These are phyloP conservation scores for Perca schrenkii DNA, from an alignment of 2,113 vertebrate genomes.

Conservation along the genomic window DNA sequence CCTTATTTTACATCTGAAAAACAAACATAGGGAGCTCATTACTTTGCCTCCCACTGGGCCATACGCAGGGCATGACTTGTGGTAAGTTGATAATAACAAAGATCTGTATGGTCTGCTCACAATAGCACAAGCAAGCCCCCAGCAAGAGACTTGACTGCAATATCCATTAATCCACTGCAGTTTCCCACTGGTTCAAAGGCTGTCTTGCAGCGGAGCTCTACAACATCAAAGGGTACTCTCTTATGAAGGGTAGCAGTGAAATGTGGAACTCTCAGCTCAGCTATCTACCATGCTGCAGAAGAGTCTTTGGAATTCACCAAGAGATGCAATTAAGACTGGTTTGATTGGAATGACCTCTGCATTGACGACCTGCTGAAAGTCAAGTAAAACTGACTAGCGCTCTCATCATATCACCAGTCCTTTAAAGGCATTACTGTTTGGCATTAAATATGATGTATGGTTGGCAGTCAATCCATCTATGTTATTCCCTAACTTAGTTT, in stretches of 20 bases:
- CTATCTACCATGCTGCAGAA: constrained; percentile 60
- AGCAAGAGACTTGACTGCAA: constrained; percentile 70
- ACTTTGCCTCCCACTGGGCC: constrained; percentile 28
- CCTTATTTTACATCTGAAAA: constrained; percentile 34
- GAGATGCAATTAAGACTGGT: constrained; percentile 57
- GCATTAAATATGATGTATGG: constrained; percentile 4
- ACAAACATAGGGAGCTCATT: constrained; percentile 29
- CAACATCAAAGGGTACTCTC: constrained; percentile 74
- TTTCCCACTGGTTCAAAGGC: constrained; percentile 77
- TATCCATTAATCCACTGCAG: constrained; percentile 77
- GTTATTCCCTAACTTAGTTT: neutral
- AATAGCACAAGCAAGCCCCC: constrained; percentile 64
- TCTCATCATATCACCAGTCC: constrained; percentile 18
- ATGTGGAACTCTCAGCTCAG: constrained; percentile 62
- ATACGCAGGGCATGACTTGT: constrained; percentile 43
- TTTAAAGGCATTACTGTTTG: constrained; percentile 5
- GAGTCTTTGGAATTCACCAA: constrained; percentile 58
- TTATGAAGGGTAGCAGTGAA: constrained; percentile 64
- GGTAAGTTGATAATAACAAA: constrained; percentile 65
- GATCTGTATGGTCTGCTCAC: constrained; percentile 68
- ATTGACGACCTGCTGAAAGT: constrained; percentile 25
- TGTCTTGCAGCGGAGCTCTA: constrained; percentile 70
- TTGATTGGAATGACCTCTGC: constrained; percentile 57
- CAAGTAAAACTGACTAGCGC: constrained; percentile 26
- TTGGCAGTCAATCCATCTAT: neutral